phyloP scores from a whole-genome alignment of 2,888 invertebrate species.

The Calliopum simillimum region DNA sequence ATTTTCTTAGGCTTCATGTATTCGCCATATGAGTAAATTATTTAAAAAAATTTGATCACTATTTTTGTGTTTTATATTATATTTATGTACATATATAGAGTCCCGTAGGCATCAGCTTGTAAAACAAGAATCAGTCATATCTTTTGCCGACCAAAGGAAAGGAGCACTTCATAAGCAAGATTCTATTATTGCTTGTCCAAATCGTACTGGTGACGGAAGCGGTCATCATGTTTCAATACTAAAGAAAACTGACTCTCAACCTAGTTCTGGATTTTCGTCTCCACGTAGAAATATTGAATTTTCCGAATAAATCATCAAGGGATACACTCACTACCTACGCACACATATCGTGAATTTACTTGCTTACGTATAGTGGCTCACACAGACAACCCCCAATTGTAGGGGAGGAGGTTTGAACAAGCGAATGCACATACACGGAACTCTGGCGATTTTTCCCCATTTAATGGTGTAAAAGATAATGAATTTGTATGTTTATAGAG shows the following conservation, averaged over 20 bases:
- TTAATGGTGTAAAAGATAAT: constrained; percentile 6
- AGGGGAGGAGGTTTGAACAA: background rate
- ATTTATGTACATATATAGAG: constrained; percentile 49
- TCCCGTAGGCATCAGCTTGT: constrained; percentile 66
- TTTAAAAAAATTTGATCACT: background rate
- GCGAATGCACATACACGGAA: constrained; percentile 5
- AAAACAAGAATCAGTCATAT: constrained; percentile 67
- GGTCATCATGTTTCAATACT: constrained; percentile 67
- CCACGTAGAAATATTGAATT: constrained; percentile 66
- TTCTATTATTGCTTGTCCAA: constrained; percentile 64
- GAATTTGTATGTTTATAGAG: background rate
- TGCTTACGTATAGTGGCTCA: constrained; percentile 1
- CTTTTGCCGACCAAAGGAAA: constrained; percentile 67
- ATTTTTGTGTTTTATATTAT: constrained; percentile 20
- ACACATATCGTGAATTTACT: background rate
- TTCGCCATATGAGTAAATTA: background rate
- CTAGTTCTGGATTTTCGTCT: constrained; percentile 58
- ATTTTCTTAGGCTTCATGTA: too few relatives aligned
- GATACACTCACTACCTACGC: background rate
- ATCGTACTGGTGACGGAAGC: constrained; percentile 62
- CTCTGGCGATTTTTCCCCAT: background rate
- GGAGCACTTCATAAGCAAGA: constrained; percentile 65
- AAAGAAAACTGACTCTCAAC: constrained; percentile 66
- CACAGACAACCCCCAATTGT: background rate
- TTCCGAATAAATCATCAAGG: constrained; percentile 56